Conservation (phyloP, 2,888 invertebrate genomes). For the Epirrhoe tristata region DNA sequence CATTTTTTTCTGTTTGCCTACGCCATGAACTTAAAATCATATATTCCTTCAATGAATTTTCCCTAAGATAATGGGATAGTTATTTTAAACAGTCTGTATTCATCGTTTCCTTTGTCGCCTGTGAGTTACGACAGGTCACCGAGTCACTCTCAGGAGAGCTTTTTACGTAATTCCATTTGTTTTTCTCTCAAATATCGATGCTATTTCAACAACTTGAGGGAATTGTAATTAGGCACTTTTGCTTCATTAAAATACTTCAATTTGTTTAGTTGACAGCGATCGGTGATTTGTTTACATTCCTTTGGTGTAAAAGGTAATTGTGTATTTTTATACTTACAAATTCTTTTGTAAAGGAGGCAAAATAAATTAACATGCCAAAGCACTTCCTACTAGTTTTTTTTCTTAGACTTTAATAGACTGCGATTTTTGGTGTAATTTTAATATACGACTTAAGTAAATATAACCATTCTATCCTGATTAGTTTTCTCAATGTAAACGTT, state of each 20-base stretch:
- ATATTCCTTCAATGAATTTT: conserved; percentile 8
- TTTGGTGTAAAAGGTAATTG: conserved; percentile 52
- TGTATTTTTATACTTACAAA: conserved; percentile 25
- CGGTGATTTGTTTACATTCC: conserved; percentile 72
- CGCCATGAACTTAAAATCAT: neutral
- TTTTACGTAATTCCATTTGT: conserved; percentile 59
- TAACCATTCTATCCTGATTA: too few relatives aligned
- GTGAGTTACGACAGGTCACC: conserved; percentile 46
- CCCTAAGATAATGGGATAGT: conserved; percentile 13
- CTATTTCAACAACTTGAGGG: conserved; percentile 61
- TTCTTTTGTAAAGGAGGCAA: conserved; percentile 17
- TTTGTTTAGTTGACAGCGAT: conserved; percentile 68
- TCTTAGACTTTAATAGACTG: neutral
- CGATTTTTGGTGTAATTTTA: too few relatives aligned
- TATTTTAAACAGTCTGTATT: conserved; percentile 21
- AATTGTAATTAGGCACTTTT: conserved; percentile 70
- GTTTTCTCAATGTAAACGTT: too few relatives aligned
- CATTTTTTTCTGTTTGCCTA: neutral
- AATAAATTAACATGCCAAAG: conserved; percentile 30
- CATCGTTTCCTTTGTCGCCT: conserved; percentile 26
- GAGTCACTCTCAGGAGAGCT: conserved; percentile 51
- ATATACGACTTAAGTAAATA: too few relatives aligned
- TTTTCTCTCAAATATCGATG: conserved; percentile 63
- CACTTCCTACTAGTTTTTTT: conserved; percentile 9
- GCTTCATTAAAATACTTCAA: conserved; percentile 81